A percentile compares a stretch with the other conserved stretches of the same genome.
Evolutionary conservation across 2,113 vertebrate species (phyloP).

Genomic region (Accipiter virgatus): DNA sequence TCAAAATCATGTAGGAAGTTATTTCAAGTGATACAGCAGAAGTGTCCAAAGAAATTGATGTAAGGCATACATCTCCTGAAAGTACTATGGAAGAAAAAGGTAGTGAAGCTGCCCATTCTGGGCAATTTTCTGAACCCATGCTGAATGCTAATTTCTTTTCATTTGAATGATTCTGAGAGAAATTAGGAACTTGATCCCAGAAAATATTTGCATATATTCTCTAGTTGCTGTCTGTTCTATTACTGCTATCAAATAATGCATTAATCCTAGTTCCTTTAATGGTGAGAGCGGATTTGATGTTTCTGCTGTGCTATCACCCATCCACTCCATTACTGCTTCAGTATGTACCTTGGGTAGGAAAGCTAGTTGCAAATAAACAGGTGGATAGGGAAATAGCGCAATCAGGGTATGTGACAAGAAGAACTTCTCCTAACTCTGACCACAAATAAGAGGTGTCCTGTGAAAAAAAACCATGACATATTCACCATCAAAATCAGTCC

Average conservation of each 20-base stretch:
- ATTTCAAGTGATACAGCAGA: slow-evolving; percentile 26
- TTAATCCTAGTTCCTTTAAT: not conserved
- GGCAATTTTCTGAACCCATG: not conserved
- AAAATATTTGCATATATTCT: not conserved
- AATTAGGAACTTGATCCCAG: not conserved
- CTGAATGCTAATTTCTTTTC: not conserved
- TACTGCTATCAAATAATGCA: not conserved
- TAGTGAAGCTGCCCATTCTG: not conserved
- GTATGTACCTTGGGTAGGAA: not conserved
- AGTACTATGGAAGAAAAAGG: slow-evolving; percentile 58
- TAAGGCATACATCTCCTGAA: not conserved
- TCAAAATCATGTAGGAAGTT: slow-evolving; percentile 52
- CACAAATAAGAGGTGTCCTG: not conserved
- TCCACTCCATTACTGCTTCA: not conserved
- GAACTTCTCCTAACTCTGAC: not conserved
- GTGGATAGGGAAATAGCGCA: not conserved
- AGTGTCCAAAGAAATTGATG: not conserved
- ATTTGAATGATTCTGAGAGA: not conserved
- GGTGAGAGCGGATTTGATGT: not conserved
- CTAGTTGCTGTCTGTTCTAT: not conserved
- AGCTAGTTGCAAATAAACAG: not conserved
- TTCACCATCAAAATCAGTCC: not conserved
- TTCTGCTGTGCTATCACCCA: not conserved
- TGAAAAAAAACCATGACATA: not conserved
- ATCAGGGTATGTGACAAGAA: not conserved